phyloP scores from a whole-genome alignment of 1,140 invertebrate species.

The Drosophila simulans region DNA sequence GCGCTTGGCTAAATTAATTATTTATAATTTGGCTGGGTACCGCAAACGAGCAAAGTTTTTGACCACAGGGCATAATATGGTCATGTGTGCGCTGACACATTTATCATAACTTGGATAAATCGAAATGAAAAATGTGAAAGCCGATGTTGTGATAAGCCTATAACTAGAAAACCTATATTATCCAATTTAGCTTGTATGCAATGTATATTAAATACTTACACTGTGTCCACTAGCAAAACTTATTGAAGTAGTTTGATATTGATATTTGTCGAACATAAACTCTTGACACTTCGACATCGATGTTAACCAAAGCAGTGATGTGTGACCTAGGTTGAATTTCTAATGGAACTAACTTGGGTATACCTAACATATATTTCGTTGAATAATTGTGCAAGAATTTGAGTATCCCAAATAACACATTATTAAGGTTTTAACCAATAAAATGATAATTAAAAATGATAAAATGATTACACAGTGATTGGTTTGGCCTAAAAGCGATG shows the following conservation, averaged over 20 bases:
- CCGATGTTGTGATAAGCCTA: background rate
- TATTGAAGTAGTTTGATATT: slow-evolving; percentile 15
- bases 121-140: background rate
- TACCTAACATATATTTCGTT: slow-evolving; percentile 2
- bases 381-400: slow-evolving; percentile 8
- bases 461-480: too few relatives aligned
- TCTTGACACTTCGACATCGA: slow-evolving; percentile 55
- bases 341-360: background rate
- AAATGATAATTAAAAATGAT: too few relatives aligned
- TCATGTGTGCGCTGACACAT: slow-evolving; percentile 12
- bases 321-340: background rate
- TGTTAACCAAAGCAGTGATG: slow-evolving; percentile 42
- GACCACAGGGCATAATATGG: slow-evolving; percentile 20
- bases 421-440: too few relatives aligned
- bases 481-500: too few relatives aligned
- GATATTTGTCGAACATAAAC: slow-evolving; percentile 45
- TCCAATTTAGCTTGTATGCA: background rate
- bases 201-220: background rate
- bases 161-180: background rate
- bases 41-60: slow-evolving; percentile 30
- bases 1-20: slow-evolving; percentile 52
- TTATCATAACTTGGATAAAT: slow-evolving; percentile 8
- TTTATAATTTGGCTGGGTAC: slow-evolving; percentile 35
- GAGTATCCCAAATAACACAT: background rate
- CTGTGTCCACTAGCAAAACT: background rate